Percentiles rank a stretch among this genome's conserved stretches.
Evolutionary conservation across 2,888 invertebrate species (phyloP).

Genomic region (Apamea epomidion): DNA sequence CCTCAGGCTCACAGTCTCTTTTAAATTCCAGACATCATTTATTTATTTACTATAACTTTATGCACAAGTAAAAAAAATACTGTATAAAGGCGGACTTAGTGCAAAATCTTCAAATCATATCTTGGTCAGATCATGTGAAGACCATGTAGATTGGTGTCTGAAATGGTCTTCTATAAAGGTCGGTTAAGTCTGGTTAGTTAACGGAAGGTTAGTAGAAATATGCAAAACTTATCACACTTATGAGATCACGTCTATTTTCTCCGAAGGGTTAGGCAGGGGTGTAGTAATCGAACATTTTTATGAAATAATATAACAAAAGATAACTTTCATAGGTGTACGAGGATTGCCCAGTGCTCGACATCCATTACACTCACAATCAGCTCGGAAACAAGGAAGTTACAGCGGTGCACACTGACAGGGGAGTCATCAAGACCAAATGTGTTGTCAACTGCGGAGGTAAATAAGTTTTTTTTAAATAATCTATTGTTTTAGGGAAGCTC

Average conservation of each 20-base stretch:
- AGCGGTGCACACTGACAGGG: constrained; percentile 94
- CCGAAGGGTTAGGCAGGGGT: not conserved
- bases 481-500: not conserved
- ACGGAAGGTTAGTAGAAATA: not conserved
- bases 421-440: constrained; percentile 93
- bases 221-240: not conserved
- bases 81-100: no score
- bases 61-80: no score
- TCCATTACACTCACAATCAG: constrained; percentile 92
- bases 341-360: constrained; percentile 93
- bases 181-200: not conserved
- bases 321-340: constrained; percentile 91
- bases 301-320: not conserved
- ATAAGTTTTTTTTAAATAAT: not conserved
- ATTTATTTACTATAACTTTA: no score
- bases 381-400: constrained; percentile 92
- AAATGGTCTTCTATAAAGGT: no score
- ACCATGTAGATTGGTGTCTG: no score
- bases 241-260: not conserved
- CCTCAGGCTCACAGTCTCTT: no score
- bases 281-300: not conserved
- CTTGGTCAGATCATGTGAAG: no score
- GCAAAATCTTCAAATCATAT: no score
- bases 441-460: constrained; percentile 94
- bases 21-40: no score